Base-by-base conservation (phyloP, 1,140 invertebrate genomes). In the Diorhabda elongata region DNA sequence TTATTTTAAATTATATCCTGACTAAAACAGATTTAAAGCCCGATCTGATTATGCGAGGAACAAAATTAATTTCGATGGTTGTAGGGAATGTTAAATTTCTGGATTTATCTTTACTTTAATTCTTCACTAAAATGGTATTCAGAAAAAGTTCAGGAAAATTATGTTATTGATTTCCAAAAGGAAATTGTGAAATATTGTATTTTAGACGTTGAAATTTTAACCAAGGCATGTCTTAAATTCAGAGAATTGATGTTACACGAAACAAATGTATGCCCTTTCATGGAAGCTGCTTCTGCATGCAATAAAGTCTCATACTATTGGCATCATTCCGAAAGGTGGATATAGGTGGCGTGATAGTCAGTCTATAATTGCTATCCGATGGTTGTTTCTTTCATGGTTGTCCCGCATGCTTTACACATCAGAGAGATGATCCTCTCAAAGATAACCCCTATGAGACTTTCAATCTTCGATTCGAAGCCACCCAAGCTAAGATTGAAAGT, bases 161-260 rank as follows among this genome's bases (percentile, higher is more conserved):
- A 63, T 8, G 60, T 76, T n/a, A n/a, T n/a, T 44, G 59, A 71
- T 64, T 58, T 76, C 42, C 9, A 70, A 7, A 64, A 70, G 42
- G 75, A 76, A 44, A 59, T 78, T 3, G 52, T 68, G 5, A 47
- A 73, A 9, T 78, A 73, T 45, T 73, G 70, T 62, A 60, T 52
- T 7, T 59, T 6, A 8, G 71, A 73, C 44, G 69, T 73, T 11
- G 64, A 73, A 9, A 73, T 73, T 52, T 43, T 73, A 58, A 47
- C 56, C 5, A 42, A 7, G 41, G 71, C 58, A 4, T 73, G 71
- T 63, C 6, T 69, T 2, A 62, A 66, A 61, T 71, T 70, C 56
- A 63, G 69, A 58, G 4, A 71, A 9, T 59, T 61, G 42, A 43
- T 71, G 43, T 4, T 69, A 3, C 43, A 64, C 4, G 64, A 60